Percentiles rank a stretch among this genome's conserved stretches.
phyloP scores from a whole-genome alignment of 1,140 invertebrate genomes.

The Caenorhabditis brenneri region DNA sequence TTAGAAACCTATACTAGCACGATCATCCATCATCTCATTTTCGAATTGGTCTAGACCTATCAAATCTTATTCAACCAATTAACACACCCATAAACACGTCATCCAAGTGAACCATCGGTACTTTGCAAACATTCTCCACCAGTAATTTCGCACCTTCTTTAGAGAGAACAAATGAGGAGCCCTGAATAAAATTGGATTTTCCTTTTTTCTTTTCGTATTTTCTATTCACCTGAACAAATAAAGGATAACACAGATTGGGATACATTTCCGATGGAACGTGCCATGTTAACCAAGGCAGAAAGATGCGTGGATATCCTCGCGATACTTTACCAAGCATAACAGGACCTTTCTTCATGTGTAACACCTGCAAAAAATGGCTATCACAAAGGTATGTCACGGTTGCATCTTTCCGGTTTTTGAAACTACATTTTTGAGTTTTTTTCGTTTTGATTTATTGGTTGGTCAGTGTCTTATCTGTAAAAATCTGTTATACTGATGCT shows the following conservation, averaged over 20 bases:
- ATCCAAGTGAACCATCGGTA: constrained; percentile 68
- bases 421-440: no score
- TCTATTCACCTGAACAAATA: constrained; percentile 65
- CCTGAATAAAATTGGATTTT: constrained; percentile 53
- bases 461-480: neutral
- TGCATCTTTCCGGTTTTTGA: neutral
- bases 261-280: constrained; percentile 65
- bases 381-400: neutral
- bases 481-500: neutral
- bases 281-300: constrained; percentile 70
- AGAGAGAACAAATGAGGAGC: constrained; percentile 66
- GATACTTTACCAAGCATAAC: constrained; percentile 69
- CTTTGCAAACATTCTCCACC: constrained; percentile 64
- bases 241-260: constrained; percentile 68
- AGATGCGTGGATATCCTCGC: constrained; percentile 66
- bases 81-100: constrained; percentile 67
- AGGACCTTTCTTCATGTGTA: constrained; percentile 17
- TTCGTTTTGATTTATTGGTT: neutral
- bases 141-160: constrained; percentile 55
- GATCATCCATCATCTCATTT: no score
- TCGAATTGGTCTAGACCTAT: no score
- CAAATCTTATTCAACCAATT: no score
- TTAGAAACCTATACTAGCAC: no score
- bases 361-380: neutral
- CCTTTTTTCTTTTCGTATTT: neutral